Base-by-base conservation (phyloP, 1,140 invertebrate genomes). In the Meloidogyne hapla region DNA sequence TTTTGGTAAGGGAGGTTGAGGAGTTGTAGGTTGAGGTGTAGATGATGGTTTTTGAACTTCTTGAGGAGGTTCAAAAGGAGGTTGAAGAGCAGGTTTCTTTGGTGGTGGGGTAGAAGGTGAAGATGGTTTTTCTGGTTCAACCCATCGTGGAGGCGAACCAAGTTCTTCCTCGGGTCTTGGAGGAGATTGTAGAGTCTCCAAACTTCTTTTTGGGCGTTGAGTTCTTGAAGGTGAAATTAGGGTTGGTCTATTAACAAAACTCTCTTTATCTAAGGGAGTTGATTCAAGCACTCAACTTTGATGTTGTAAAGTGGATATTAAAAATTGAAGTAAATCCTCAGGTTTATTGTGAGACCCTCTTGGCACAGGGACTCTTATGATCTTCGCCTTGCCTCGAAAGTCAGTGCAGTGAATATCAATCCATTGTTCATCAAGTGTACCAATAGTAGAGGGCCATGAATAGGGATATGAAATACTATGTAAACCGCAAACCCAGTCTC, bases 391-490 rank as follows among this genome's bases (percentile, higher is more conserved):
- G 2, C 38, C 64, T 15, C 13, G 12, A 38, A 13, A 12, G 18
- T 72, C 70, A 3, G 4, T 12, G 15, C n/a, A 67, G 28, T 72
- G 26, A 21, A 72, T 72, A 45, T 70, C 63, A 3, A 72, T 67
- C 48, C 63, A 67, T 45, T 72, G 70, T 21, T 72, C 70, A 18
- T 72, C 63, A 23, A 72, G 23, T 0, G 70, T 72, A 23, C 70
- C 70, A 69, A 72, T 67, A 12, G 70, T 69, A 1, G 67, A 72
- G 1, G 5, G 65, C 65, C 65, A 67, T 5, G 65, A 56, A 56
- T 56, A 56, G 5, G 48, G 48, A 6, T 69, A 69, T 2, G 21
- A 23, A 25, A 69, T 33, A 15, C 67, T 69, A 8, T 69, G 67
- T 25, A 69, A 25, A 2, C 67, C 67, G 38, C 67, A 69, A 21